Conservation (phyloP, 2,797 vertebrate species). For the Trachurus trachurus region DNA sequence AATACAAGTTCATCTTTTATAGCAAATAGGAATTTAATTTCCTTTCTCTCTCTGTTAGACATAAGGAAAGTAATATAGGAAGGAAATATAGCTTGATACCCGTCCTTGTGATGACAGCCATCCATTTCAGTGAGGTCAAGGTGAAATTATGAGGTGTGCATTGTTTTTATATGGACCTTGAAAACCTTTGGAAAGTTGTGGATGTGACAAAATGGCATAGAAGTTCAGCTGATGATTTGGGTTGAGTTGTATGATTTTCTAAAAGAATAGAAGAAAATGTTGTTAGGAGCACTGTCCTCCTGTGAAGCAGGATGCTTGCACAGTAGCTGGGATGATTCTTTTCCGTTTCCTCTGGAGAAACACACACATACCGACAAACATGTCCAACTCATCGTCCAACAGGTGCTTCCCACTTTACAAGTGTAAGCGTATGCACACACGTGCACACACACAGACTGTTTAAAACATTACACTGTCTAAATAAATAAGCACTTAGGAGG, state of each 20-base stretch:
- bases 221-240: too few species aligned
- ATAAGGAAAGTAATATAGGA: too few species aligned
- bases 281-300: not conserved
- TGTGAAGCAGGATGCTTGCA: slow-evolving; percentile 45
- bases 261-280: not conserved
- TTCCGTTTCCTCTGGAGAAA: slow-evolving; percentile 70
- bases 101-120: not conserved
- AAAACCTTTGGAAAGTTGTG: not conserved
- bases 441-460: slow-evolving; percentile 45
- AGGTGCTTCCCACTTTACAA: slow-evolving; percentile 81
- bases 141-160: not conserved
- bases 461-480: slow-evolving; percentile 64
- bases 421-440: not conserved
- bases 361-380: slow-evolving; percentile 9
- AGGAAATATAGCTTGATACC: not conserved
- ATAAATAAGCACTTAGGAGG: slow-evolving; percentile 67
- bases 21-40: not conserved
- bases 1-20: not conserved
- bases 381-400: slow-evolving; percentile 60
- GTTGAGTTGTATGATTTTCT: not conserved
- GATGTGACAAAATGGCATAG: not conserved
- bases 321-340: slow-evolving; percentile 60
- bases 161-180: not conserved
- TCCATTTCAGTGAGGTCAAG: not conserved
- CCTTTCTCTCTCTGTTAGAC: not conserved